Conservation (phyloP, 2,888 invertebrate species). For the Hydraecia micacea region DNA sequence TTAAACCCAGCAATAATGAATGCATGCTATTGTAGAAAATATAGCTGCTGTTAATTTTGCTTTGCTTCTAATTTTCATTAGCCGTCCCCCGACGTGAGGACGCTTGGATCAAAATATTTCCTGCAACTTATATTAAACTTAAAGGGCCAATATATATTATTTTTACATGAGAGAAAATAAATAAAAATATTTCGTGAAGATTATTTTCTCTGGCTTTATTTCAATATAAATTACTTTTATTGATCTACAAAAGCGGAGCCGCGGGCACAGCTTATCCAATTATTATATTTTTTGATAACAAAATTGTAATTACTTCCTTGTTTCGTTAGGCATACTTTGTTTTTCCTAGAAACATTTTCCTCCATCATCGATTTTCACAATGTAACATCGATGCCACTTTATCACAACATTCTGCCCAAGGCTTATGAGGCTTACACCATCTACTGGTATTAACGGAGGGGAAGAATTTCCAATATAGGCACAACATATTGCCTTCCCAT, state of each 20-base stretch:
- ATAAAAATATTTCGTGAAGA: not conserved
- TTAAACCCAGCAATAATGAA: too few species aligned
- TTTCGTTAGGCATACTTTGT: not conserved
- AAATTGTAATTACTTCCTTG: not conserved
- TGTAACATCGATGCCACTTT: constrained; percentile 26
- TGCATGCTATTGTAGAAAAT: too few species aligned
- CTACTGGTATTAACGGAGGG: constrained; percentile 52
- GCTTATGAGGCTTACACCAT: constrained; percentile 41
- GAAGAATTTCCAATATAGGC: constrained; percentile 68
- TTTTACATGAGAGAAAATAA: not conserved
- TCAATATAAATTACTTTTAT: not conserved
- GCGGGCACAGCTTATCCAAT: not conserved
- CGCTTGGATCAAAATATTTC: too few species aligned
- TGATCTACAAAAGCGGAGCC: not conserved
- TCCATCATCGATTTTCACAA: not conserved
- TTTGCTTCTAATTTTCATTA: too few species aligned
- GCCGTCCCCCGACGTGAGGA: too few species aligned
- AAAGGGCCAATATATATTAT: too few species aligned
- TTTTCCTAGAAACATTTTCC: constrained; percentile 1
- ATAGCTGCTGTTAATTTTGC: too few species aligned
- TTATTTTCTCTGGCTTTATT: not conserved
- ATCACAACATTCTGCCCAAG: constrained; percentile 45
- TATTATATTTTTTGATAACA: not conserved
- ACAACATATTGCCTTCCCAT: constrained; percentile 60
- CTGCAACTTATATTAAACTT: too few species aligned